Percentiles rank a stretch among this genome's conserved stretches.
These are phyloP conservation scores for Drosophila parvula DNA, from an alignment of 1,140 invertebrate genomes.

Conservation along the genomic window DNA sequence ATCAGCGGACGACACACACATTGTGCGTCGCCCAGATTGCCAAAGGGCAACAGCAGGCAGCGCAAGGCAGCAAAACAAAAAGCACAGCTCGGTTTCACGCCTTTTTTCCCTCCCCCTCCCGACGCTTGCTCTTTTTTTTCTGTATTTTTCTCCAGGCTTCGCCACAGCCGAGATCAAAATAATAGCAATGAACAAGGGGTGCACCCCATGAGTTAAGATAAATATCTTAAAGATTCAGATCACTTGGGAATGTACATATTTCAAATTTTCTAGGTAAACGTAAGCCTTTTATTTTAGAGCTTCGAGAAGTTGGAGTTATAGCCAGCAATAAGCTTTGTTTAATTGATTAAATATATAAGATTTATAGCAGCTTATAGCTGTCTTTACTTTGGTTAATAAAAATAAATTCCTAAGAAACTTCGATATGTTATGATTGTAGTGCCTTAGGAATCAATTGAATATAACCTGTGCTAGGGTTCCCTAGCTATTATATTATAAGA, in stretches of 20 bases:
- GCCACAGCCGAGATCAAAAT: constrained; percentile 10
- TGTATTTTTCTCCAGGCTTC: constrained; percentile 4
- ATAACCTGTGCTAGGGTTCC: too few relatives aligned
- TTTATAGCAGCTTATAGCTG: too few relatives aligned
- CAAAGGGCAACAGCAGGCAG: constrained; percentile 4
- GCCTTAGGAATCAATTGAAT: too few relatives aligned
- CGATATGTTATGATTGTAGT: too few relatives aligned
- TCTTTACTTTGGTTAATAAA: too few relatives aligned
- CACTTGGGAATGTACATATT: not conserved
- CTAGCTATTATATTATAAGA: too few relatives aligned
- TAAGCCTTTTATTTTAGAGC: too few relatives aligned
- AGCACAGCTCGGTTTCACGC: constrained; percentile 17
- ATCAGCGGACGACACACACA: constrained; percentile 14
- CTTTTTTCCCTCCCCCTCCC: constrained; percentile 1
- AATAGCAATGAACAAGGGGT: not conserved
- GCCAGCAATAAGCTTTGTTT: not conserved
- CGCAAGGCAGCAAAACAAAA: constrained; percentile 6
- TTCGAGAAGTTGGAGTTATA: too few relatives aligned
- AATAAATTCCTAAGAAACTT: too few relatives aligned
- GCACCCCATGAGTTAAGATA: too few relatives aligned
- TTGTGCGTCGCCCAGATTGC: constrained; percentile 29
- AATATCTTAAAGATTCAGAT: not conserved
- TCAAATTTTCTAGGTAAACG: too few relatives aligned
- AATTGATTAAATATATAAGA: too few relatives aligned
- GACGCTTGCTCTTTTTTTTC: not conserved